Base-by-base conservation (phyloP, 2,113 vertebrate species). In the Orthonyx spaldingii region DNA sequence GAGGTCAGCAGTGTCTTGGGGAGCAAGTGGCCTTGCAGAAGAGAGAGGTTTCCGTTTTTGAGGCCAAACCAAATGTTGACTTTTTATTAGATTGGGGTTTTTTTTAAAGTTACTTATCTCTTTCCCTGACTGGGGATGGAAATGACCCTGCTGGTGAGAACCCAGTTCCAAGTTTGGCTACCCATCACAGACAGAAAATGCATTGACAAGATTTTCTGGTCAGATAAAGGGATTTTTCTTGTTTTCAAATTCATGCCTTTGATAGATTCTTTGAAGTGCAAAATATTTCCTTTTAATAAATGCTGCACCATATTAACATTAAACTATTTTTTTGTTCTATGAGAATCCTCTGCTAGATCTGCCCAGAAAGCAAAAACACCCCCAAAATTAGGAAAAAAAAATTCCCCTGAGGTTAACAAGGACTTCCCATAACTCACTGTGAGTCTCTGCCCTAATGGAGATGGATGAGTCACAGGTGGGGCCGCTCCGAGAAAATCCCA, bases 381-480 rank as follows among this genome's bases (percentile, higher is more conserved):
- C 84, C 72, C 24, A 82, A 72, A 87, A 91, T 78, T 69, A 78
- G 75, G 37, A 15, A 0, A 2, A 69, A 2, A 46, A 71, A 69
- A 50, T 30, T n/a, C 91, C 68, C 84, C 49, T 4, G 91, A 78
- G 91, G 94, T 84, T 94, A 64, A 33, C 46, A 44, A 75, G 74
- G 87, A 61, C 77, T 82, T 82, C 22, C 80, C 91, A 81, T 89
- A 89, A 87, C 72, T 94, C 87, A 63, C 72, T 4, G 4, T 39
- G 89, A 46, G 60, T 55, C 88, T 46, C 18, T 74, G 80, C 86
- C 72, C 77, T 91, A 92, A 91, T 86, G 71, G 96, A 93, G 95
- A 91, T 79, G 80, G 91, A 92, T 91, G 95, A 95, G 96, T 27
- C 95, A 83, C 90, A 93, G 90, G 94, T 88, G 90, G 94, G 88